These are phyloP conservation scores for Cheumatopsyche charites DNA, from an alignment of 1,140 invertebrate species.

Conservation along the genomic window DNA sequence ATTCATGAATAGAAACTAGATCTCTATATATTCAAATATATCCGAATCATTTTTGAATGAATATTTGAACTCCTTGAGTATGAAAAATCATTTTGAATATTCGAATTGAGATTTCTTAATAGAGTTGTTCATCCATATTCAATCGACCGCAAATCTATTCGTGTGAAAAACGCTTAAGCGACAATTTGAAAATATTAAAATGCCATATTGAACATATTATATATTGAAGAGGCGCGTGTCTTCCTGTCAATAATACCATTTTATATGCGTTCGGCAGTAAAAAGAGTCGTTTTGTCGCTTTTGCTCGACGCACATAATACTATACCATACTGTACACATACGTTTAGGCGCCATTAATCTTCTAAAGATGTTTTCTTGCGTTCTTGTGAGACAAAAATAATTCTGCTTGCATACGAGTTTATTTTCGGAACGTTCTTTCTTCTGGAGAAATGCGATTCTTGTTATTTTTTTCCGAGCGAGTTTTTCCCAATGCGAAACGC, in stretches of 20 bases:
- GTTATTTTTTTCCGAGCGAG: not conserved
- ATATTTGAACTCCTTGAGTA: too few relatives aligned
- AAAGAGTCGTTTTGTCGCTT: conserved; percentile 28
- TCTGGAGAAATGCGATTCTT: not conserved
- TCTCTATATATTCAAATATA: too few relatives aligned
- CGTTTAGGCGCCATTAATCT: conserved; percentile 28
- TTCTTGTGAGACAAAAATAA: not conserved
- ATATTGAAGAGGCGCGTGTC: not conserved
- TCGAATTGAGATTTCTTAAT: too few relatives aligned
- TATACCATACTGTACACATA: conserved; percentile 5
- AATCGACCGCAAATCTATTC: not conserved
- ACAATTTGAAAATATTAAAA: too few relatives aligned
- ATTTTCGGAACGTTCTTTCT: not conserved
- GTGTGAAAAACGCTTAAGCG: not conserved
- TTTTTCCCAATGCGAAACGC: not conserved
- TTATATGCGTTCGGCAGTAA: conserved; percentile 19
- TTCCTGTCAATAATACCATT: conserved; percentile 38
- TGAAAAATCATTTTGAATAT: too few relatives aligned
- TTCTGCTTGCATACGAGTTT: conserved; percentile 5
- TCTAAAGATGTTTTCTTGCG: conserved; percentile 20
- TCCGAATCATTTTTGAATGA: too few relatives aligned
- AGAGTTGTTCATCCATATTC: too few relatives aligned
- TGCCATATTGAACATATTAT: too few relatives aligned
- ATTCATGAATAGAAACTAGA: too few relatives aligned
- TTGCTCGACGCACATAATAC: conserved; percentile 11